Percentiles rank a stretch among this genome's conserved stretches.
Conservation (phyloP, 2,113 vertebrate species). For the Calidris pygmaea region DNA sequence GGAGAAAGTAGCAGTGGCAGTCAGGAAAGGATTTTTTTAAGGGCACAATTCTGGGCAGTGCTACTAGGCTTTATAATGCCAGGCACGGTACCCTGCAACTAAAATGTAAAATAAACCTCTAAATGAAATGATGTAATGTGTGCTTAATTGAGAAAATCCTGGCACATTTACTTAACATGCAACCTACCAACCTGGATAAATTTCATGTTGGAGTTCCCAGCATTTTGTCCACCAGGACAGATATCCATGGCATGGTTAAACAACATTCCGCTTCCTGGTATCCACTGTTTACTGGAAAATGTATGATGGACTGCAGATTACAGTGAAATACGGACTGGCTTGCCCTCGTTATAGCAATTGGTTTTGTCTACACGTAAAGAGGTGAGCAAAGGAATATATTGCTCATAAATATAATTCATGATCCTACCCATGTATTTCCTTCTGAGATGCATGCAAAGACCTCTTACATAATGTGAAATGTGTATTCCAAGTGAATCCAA, state of each 20-base stretch:
- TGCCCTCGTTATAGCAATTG: background rate
- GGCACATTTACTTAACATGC: background rate
- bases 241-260: accelerated
- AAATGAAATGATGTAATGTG: accelerated
- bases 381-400: background rate
- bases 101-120: background rate
- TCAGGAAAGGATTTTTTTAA: background rate
- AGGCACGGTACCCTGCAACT: background rate
- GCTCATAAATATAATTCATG: background rate
- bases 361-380: background rate
- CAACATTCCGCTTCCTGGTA: background rate
- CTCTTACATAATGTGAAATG: background rate
- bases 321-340: background rate
- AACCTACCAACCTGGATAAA: background rate
- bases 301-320: background rate
- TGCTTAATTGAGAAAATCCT: background rate
- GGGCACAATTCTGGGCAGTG: background rate
- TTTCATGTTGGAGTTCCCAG: background rate
- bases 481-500: background rate
- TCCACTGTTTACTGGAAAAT: background rate
- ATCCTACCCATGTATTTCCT: background rate
- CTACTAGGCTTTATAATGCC: background rate
- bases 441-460: background rate
- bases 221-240: background rate
- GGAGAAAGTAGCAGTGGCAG: background rate